Conservation (phyloP, 2,888 invertebrate species). For the Argynnis bischoffii region DNA sequence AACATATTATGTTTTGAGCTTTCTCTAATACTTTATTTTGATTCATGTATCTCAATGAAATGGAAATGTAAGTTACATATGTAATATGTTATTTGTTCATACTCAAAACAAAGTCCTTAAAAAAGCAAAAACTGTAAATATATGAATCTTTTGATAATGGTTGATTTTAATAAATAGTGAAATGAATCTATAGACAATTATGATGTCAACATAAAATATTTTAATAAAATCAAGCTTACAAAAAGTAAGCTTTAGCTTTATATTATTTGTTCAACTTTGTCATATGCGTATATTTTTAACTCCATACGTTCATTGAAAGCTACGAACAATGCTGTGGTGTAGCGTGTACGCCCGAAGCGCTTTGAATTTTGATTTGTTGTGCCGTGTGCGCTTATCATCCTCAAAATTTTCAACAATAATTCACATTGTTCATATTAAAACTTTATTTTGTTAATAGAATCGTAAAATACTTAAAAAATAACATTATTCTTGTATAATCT, state of each 20-base stretch:
- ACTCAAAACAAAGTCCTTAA: too few relatives aligned
- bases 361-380: conserved; percentile 21
- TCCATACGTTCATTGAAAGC: conserved; percentile 14
- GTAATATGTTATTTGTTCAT: too few relatives aligned
- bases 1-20: conserved; percentile 9
- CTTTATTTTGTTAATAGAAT: not conserved
- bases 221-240: not conserved
- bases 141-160: too few relatives aligned
- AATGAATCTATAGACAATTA: not conserved
- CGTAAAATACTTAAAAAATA: not conserved
- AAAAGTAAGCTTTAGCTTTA: conserved; percentile 2
- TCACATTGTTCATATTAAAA: conserved; percentile 2
- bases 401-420: conserved; percentile 13
- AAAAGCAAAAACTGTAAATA: too few relatives aligned
- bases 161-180: too few relatives aligned
- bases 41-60: not conserved
- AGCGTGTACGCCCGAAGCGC: conserved; percentile 12
- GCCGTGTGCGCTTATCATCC: conserved; percentile 15
- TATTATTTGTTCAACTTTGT: conserved; percentile 7
- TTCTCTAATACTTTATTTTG: conserved; percentile 10
- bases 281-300: conserved; percentile 19
- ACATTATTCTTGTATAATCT: too few relatives aligned
- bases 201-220: conserved; percentile 1
- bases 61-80: too few relatives aligned
- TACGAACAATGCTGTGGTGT: conserved; percentile 9